These are phyloP conservation scores for Rhinolophus ferrumequinum DNA, from an alignment of 2,113 vertebrate genomes.

Conservation along the genomic window DNA sequence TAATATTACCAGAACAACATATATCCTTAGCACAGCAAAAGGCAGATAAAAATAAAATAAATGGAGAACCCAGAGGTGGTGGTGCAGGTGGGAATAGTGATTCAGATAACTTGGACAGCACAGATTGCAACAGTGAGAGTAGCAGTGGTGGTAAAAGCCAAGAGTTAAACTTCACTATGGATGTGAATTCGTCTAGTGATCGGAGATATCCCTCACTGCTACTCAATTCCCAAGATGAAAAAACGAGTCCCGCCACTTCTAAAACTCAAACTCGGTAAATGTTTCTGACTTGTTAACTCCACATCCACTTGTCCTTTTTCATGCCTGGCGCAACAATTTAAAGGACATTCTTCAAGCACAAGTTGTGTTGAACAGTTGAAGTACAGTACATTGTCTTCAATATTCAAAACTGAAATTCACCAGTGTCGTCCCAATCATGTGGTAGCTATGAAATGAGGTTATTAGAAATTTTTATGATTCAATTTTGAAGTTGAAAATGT, in stretches of 20 bases:
- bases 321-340: slow-evolving; percentile 23
- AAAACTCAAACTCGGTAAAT: slow-evolving; percentile 91
- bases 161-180: slow-evolving; percentile 93
- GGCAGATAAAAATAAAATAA: slow-evolving; percentile 98
- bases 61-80: slow-evolving; percentile 92
- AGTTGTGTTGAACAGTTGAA: slow-evolving; percentile 37
- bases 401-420: slow-evolving; percentile 52
- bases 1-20: slow-evolving; percentile 96
- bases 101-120: slow-evolving; percentile 96
- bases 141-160: slow-evolving; percentile 97
- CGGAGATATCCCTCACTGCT: slow-evolving; percentile 90
- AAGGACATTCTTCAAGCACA: slow-evolving; percentile 23
- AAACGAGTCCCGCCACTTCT: slow-evolving; percentile 90
- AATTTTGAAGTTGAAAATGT: slow-evolving; percentile 59
- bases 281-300: slow-evolving; percentile 56
- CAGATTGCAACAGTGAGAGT: slow-evolving; percentile 97
- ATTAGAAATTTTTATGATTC: slow-evolving; percentile 48
- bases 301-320: background rate
- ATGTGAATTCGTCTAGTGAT: slow-evolving; percentile 87
- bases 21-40: slow-evolving; percentile 97
- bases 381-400: background rate
- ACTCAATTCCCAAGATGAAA: slow-evolving; percentile 89
- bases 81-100: slow-evolving; percentile 94
- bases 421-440: background rate
- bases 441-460: slow-evolving; percentile 5